A percentile compares a stretch with the other conserved stretches of the same genome.
Conservation (phyloP, 2,888 invertebrate genomes). For the Operophtera brumata region DNA sequence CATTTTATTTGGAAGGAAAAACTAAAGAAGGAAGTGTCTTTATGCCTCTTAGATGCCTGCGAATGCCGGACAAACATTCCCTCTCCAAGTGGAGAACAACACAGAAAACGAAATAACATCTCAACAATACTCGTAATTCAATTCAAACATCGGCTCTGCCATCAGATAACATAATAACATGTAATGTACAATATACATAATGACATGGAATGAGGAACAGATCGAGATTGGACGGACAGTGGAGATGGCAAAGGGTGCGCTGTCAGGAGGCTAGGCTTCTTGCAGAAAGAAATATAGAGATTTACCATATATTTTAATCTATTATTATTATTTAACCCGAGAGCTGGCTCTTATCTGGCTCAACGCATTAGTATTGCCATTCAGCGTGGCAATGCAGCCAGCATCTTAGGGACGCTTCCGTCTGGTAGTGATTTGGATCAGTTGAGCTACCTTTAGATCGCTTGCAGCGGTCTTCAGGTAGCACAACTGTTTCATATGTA, state of each 20-base stretch:
- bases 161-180: conserved; percentile 11
- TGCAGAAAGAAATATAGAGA: conserved; percentile 18
- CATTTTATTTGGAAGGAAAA: neutral
- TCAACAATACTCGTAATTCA: conserved; percentile 10
- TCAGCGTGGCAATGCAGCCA: too few species aligned
- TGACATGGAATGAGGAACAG: conserved; percentile 27
- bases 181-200: conserved; percentile 9
- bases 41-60: too few species aligned
- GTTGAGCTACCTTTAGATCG: too few species aligned
- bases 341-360: too few species aligned
- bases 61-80: neutral
- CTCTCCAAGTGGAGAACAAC: neutral
- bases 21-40: too few species aligned
- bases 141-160: conserved; percentile 13
- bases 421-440: too few species aligned
- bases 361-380: too few species aligned
- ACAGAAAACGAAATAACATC: neutral
- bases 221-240: conserved; percentile 31
- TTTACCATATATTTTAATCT: neutral
- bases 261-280: conserved; percentile 28
- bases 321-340: too few species aligned
- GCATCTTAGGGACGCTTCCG: too few species aligned
- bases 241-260: conserved; percentile 29
- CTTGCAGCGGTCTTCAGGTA: too few species aligned
- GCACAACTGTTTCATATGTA: too few species aligned